Base-by-base conservation (phyloP, 92 coral and sea anemone species). In the Epizoanthus fatuus region DNA sequence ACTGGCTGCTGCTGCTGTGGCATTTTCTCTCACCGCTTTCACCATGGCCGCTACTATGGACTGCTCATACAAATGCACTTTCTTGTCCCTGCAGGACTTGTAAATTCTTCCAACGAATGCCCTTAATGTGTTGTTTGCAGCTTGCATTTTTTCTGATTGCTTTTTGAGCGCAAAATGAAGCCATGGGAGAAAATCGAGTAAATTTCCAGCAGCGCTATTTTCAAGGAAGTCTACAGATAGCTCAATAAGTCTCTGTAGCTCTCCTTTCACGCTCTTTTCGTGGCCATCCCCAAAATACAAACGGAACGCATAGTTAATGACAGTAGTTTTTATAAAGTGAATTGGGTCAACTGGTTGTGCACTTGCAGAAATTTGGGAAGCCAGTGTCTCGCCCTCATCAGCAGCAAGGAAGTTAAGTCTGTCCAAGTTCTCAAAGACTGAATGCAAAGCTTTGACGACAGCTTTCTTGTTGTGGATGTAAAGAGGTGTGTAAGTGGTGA, bases 131-230 rank as follows among this genome's bases (percentile, higher is more conserved):
- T 91, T 70, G 55, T 88, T 89, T 16, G 95, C 82, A 49, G 58
- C 80, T 86, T 92, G 69, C 63, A 93, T 44, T 57, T 74, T 81
- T 68, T 78, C 59, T 44, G 86, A 71, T 57, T 90, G 86, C 75
- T 89, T 85, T 72, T 70, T 49, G 9, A 95, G 68, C 17, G 88
- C 83, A 65, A 94, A 93, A 22, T 86, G 90, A 56, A 93, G 92
- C 97, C 98, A 97, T 1, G 99, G 99, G 83, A 97, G 70, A 66
- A 97, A 91, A 75, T 97, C 99, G 32, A 93, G 81, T 35, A 95
- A 51, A 74, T 90, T 91, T 22, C 85, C 68, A 2, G 80, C 92
- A 9, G 91, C 83, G 75, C 88, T 91, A 70, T 88, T 90, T 79
- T 97, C 93, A 56, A 74, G 81, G 81, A 95, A 93, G 69, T 93